These are phyloP conservation scores for Neuroterus valhalla DNA, from an alignment of 1,140 invertebrate species.

Conservation along the genomic window DNA sequence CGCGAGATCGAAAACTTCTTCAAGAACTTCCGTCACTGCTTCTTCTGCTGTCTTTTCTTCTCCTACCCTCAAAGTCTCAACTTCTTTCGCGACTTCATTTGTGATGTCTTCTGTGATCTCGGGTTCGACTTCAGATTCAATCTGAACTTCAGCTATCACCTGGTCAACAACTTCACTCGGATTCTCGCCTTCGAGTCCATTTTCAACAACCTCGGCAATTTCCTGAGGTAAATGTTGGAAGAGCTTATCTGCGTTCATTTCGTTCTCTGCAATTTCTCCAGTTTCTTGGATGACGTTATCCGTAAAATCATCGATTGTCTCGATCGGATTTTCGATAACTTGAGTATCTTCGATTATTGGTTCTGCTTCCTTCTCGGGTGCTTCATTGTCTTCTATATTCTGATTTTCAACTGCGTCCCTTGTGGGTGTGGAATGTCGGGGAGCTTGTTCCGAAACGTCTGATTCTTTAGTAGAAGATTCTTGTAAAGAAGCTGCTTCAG, in stretches of 20 bases:
- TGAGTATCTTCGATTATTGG: no score
- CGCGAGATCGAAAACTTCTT: slow-evolving; percentile 51
- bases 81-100: no score
- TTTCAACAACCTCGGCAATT: background rate
- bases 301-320: no score
- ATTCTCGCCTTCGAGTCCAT: background rate
- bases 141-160: no score
- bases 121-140: background rate
- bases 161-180: background rate
- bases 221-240: background rate
- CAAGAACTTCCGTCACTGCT: slow-evolving; percentile 38
- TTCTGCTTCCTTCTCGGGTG: background rate
- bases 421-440: background rate
- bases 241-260: no score
- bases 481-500: background rate
- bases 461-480: background rate
- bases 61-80: background rate
- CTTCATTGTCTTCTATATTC: background rate
- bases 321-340: no score
- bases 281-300: no score
- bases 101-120: background rate
- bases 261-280: no score
- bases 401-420: background rate
- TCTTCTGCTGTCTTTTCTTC: background rate
- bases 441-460: background rate